Conservation (phyloP, 1,140 invertebrate species). For the Neotoxoptera formosana region DNA sequence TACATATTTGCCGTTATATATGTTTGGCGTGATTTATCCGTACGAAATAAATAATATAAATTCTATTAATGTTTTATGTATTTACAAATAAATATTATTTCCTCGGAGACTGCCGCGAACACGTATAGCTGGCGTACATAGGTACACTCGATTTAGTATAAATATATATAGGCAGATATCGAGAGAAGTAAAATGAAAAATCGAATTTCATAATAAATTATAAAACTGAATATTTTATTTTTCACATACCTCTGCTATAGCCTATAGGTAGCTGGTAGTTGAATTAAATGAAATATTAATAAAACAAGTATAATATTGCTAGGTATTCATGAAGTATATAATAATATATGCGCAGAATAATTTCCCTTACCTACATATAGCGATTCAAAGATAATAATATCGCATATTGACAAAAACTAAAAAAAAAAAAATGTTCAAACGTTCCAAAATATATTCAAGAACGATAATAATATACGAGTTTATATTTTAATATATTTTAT, state of each 20-base stretch:
- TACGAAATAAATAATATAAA: not conserved
- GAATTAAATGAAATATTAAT: not conserved
- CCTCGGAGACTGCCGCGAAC: not conserved
- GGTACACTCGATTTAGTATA: not conserved
- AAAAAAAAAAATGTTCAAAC: not conserved
- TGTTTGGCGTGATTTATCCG: not conserved
- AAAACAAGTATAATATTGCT: not conserved
- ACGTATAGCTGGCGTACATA: too few species aligned
- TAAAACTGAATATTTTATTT: not conserved
- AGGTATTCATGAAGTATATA: not conserved
- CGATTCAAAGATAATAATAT: not conserved
- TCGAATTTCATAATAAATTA: not conserved
- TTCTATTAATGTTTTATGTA: not conserved
- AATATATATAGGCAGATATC: not conserved
- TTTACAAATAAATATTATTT: not conserved
- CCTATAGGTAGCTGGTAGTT: not conserved
- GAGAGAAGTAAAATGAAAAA: not conserved
- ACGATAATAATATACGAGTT: not conserved
- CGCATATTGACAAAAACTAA: not conserved
- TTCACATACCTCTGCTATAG: not conserved
- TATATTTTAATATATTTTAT: slow-evolving; percentile 9
- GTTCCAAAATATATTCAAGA: not conserved
- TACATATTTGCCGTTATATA: too few species aligned
- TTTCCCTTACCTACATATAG: not conserved
- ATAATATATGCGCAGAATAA: not conserved